Evolutionary conservation across 2,113 vertebrate genomes (phyloP).

Genomic region (Pogona vitticeps): DNA sequence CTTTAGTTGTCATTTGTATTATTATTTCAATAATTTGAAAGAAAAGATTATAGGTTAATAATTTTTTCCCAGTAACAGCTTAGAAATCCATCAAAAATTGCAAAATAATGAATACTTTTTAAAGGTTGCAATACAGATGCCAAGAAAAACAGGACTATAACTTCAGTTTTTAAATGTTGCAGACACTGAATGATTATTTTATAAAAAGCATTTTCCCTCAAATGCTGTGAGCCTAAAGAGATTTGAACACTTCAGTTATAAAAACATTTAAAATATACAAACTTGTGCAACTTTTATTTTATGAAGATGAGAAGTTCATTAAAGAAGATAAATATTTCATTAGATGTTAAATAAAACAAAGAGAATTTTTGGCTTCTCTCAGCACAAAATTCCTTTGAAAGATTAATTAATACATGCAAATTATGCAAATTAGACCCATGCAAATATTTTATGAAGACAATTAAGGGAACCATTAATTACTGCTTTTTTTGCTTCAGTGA

Average conservation of each 20-base stretch:
- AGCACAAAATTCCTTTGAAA: conserved; percentile 99
- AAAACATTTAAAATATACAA: conserved; percentile 91
- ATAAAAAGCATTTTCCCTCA: conserved; percentile 75
- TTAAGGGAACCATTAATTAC: conserved; percentile 99
- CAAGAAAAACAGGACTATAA: conserved; percentile 31
- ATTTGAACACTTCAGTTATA: conserved; percentile 82
- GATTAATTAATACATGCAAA: conserved; percentile 99
- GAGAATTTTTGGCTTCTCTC: conserved; percentile 99
- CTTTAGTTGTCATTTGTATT: background rate
- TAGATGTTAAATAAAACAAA: conserved; percentile 99
- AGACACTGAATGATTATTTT: conserved; percentile 67
- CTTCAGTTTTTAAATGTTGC: conserved; percentile 59
- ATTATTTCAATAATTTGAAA: background rate
- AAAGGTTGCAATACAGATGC: conserved; percentile 37
- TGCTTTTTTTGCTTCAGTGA: conserved; percentile 99
- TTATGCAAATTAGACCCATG: conserved; percentile 99
- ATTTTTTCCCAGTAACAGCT: background rate
- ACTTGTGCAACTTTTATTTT: conserved; percentile 97
- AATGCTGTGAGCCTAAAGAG: conserved; percentile 76
- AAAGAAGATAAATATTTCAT: conserved; percentile 99
- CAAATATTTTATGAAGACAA: conserved; percentile 99
- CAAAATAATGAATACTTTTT: background rate
- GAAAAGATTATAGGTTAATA: background rate
- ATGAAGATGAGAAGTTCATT: conserved; percentile 99
- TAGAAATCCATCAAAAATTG: background rate